Base-by-base conservation (phyloP, 2,888 invertebrate species). In the Silvanus unidentatus region DNA sequence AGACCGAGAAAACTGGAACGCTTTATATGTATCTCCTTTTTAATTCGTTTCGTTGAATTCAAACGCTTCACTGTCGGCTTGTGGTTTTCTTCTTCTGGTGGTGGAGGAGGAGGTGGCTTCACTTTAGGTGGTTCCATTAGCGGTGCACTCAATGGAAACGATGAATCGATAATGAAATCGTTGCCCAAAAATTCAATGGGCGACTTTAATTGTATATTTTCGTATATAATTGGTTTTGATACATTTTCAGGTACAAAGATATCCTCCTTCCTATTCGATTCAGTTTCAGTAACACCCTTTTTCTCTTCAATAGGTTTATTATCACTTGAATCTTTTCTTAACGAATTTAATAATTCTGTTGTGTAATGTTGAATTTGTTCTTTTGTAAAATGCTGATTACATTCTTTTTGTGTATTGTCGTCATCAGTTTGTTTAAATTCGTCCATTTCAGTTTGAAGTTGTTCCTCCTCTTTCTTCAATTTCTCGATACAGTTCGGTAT, bases 1-100 rank as follows among this genome's bases (percentile, higher is more conserved):
- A 91, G 83, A 38, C 91, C 91, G 34, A 92, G 76, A 68, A 92
- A 92, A 66, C 88, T 89, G 28, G 88, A 85, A 38, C 91, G 81
- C 62, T 91, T 86, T 63, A 85, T 86, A 8, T 88, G 78, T 41
- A 92, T 77, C 65, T 92, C 91, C 63, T 90, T 88, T 62, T 88
- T 89, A 60, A 91, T 88, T 55, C 89, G 79, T 52, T 88, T 86
- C 1, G 90, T 88, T 10, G 89, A 89, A 62, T 87, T 88, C 44
- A 86, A 77, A 55, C 88, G 80, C 59, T 84, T 83, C 52, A 87
- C 77, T 55, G 56, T 58, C 37, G 32, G 39, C 12, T 50, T 48
- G 41, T 73, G 74, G 70, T 60, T 45, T 43, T 82, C 82, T 42
- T 76, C 75, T 0, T 88, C 88, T 1, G 87, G 87, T 9, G 90